Evolutionary conservation across 2,113 vertebrate genomes (phyloP), one percentile per base, ranked within the genome.

Genomic region (Recurvirostra avosetta): DNA sequence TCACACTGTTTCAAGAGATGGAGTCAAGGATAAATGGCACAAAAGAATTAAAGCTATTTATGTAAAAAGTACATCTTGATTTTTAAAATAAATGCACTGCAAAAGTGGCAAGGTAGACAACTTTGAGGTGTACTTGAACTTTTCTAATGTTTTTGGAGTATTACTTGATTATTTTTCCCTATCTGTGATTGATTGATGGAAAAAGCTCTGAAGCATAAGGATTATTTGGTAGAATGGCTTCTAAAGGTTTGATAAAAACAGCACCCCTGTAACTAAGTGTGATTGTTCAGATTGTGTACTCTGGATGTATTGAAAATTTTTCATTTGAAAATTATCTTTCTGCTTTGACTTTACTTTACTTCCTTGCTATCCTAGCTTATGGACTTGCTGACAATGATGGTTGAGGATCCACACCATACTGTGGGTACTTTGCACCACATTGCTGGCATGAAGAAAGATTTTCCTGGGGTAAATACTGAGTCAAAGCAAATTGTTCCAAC

Each of bases 231-330:
- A 49, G 83, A 92, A 88, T 43, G 30, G 18, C 40, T 95, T 92
- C 72, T 84, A 78, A 86, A 87, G 68, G 65, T 92, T 76, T 96
- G 76, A 84, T 38, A 84, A 89, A 93, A 92, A 9, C 50, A 84
- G 50, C n/a, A 94, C 5, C 9, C 30, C 30, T 92, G 53, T 73
- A 86, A 47, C 66, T 88, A 76, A 67, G 43, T 85, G 1, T 30
- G 49, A 53, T 86, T 81, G 20, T 63, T 95, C 55, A 86, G 13
- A 55, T 58, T 92, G 75, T 63, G 83, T 92, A 5, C 75, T 95
- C 22, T 68, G 61, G 38, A 41, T 45, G 6, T 75, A 38, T 59
- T 75, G 56, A 75, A 91, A 89, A 87, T 65, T 75, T 65, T 14
- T 63, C 83, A 65, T 40, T 59, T 77, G 63, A 18, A n/a, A 89